Percentiles rank a stretch among this genome's conserved stretches.
phyloP scores from a whole-genome alignment of 1,140 invertebrate genomes.

The Nasonia vitripennis region DNA sequence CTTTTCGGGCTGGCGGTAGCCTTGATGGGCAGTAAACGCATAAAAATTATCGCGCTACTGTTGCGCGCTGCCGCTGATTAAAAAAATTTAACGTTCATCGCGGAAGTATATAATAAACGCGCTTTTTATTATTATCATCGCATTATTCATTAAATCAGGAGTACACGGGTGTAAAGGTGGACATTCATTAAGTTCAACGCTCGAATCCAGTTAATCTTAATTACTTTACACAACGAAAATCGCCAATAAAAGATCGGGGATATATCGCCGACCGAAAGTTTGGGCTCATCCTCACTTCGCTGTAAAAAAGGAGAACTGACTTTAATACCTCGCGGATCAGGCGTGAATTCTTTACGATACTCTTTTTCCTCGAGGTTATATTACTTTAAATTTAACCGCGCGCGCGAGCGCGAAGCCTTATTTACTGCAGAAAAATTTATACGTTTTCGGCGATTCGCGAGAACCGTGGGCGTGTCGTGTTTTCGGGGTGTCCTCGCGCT shows the following conservation, averaged over 20 bases:
- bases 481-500: neutral
- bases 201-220: slow-evolving; percentile 34
- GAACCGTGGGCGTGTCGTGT: neutral
- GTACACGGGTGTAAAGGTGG: neutral
- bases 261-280: neutral
- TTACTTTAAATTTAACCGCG: slow-evolving; percentile 18
- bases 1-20: neutral
- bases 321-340: slow-evolving; percentile 22
- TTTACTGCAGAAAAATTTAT: slow-evolving; percentile 37
- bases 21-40: slow-evolving; percentile 11
- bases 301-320: neutral
- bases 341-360: neutral
- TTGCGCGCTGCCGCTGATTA: neutral
- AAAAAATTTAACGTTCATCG: slow-evolving; percentile 18
- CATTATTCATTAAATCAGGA: slow-evolving; percentile 37
- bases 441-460: neutral
- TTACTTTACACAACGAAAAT: slow-evolving; percentile 3
- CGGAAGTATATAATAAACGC: slow-evolving; percentile 28
- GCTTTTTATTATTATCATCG: neutral
- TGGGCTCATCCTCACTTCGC: neutral
- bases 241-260: neutral
- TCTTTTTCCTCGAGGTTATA: neutral
- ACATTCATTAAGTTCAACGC: slow-evolving; percentile 4
- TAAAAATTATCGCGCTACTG: slow-evolving; percentile 37
- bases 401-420: slow-evolving; percentile 2